phyloP scores from a whole-genome alignment of 2,888 invertebrate genomes.

The Oithona nana region DNA sequence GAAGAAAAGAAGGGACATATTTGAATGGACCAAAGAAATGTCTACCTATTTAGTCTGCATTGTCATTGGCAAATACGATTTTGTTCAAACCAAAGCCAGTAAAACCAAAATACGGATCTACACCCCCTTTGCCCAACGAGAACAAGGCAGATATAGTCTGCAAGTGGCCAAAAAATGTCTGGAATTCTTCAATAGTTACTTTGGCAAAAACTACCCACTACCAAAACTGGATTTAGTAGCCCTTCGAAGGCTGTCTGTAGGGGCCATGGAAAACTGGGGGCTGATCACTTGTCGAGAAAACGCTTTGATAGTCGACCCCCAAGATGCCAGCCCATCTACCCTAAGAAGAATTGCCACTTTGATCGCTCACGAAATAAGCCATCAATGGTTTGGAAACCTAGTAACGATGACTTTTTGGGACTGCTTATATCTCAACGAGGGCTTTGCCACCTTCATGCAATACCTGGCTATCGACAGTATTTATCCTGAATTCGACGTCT shows the following conservation, averaged over 20 bases:
- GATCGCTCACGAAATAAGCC: conserved; percentile 66
- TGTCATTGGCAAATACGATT: conserved; percentile 86
- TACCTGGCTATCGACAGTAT: conserved; percentile 77
- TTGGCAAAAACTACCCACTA: conserved; percentile 78
- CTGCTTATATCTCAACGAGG: conserved; percentile 87
- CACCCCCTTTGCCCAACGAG: conserved; percentile 70
- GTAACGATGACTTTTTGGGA: conserved; percentile 99
- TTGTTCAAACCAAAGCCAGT: conserved; percentile 67
- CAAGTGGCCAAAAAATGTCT: conserved; percentile 78
- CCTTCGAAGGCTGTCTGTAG: conserved; percentile 27
- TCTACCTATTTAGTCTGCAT: conserved; percentile 86
- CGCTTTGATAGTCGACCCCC: conserved; percentile 68
- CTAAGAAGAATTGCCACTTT: conserved; percentile 57
- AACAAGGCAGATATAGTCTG: conserved; percentile 75
- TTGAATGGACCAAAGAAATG: conserved; percentile 75
- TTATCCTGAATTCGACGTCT: conserved; percentile 88
- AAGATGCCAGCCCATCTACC: conserved; percentile 63
- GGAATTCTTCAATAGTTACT: conserved; percentile 85
- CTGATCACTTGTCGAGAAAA: conserved; percentile 53
- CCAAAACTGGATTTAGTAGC: conserved; percentile 93
- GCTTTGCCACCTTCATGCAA: conserved; percentile 87
- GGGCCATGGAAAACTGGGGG: conserved; percentile 98
- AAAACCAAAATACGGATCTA: conserved; percentile 58
- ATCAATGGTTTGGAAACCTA: conserved; percentile 96
- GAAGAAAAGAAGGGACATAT: conserved; percentile 36